Evolutionary conservation across 2,888 invertebrate species (phyloP).

Genomic region (Melipona beecheii): DNA sequence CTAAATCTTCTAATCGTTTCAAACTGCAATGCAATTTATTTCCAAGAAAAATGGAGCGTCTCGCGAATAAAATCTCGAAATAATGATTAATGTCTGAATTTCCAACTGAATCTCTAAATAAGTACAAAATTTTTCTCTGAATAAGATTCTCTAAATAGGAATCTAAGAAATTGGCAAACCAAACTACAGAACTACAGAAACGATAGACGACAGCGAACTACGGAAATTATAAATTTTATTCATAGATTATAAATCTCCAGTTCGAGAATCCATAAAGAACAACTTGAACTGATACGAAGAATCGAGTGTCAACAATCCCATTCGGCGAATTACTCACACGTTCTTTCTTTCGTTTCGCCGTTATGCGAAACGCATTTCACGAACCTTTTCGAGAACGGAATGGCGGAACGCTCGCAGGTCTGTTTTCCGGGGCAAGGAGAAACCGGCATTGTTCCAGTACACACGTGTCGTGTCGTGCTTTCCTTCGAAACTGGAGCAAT

Average conservation of each 20-base stretch:
- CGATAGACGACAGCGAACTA: no score
- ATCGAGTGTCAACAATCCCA: background rate
- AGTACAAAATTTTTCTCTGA: background rate
- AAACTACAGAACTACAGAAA: no score
- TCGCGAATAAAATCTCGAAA: background rate
- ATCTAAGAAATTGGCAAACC: background rate
- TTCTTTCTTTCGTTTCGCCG: slow-evolving; percentile 21
- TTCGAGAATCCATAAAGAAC: background rate
- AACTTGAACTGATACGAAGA: background rate
- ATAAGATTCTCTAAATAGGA: no score
- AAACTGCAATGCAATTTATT: background rate
- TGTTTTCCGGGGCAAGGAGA: slow-evolving; percentile 54
- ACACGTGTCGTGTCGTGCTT: slow-evolving; percentile 76
- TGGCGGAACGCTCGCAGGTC: slow-evolving; percentile 6
- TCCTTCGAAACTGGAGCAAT: slow-evolving; percentile 81
- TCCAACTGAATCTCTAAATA: background rate
- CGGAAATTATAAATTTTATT: background rate
- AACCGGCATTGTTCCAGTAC: slow-evolving; percentile 74
- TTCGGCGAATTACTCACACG: slow-evolving; percentile 1
- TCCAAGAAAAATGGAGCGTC: background rate
- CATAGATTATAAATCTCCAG: no score
- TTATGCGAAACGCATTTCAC: slow-evolving; percentile 25
- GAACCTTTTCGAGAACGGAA: slow-evolving; percentile 3
- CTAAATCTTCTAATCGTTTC: background rate
- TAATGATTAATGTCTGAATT: background rate